These are phyloP conservation scores for Drosophila pseudotalamancana DNA, from an alignment of 2,888 invertebrate genomes.

Conservation along the genomic window DNA sequence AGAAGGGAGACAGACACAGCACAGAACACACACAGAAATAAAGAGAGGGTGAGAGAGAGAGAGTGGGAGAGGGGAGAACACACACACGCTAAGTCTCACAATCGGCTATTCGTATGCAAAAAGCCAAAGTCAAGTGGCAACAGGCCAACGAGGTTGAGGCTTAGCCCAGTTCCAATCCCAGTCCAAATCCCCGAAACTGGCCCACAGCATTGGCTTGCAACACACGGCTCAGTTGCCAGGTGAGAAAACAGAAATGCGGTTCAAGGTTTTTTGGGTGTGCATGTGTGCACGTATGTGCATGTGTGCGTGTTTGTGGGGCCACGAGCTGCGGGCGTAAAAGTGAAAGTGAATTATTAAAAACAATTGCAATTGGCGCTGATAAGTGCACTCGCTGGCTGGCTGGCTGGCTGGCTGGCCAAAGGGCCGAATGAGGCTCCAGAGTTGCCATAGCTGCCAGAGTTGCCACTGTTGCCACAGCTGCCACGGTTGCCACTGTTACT, in stretches of 20 bases:
- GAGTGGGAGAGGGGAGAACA: too few species aligned
- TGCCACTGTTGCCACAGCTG: too few species aligned
- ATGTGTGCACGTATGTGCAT: neutral
- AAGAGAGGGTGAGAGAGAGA: neutral
- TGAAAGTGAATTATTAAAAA: conserved; percentile 71
- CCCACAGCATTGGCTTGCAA: conserved; percentile 17
- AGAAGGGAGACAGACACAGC: conserved; percentile 17
- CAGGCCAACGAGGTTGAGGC: conserved; percentile 20
- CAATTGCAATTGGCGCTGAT: conserved; percentile 70
- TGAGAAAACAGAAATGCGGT: conserved; percentile 43
- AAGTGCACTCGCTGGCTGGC: conserved; percentile 29
- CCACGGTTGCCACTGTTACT: neutral
- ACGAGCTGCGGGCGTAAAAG: conserved; percentile 45
- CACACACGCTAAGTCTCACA: neutral
- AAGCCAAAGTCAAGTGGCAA: conserved; percentile 46
- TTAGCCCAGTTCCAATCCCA: conserved; percentile 18
- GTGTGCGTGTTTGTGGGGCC: conserved; percentile 4
- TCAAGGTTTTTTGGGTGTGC: conserved; percentile 54
- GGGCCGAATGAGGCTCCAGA: neutral
- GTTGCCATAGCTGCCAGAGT: too few species aligned
- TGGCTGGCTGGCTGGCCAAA: neutral
- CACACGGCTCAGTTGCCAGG: conserved; percentile 29
- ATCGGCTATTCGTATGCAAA: conserved; percentile 36
- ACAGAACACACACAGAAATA: neutral
- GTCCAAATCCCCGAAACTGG: conserved; percentile 12